These are phyloP conservation scores for Herpailurus yagouaroundi DNA, from an alignment of 2,113 vertebrate species.

Conservation along the genomic window DNA sequence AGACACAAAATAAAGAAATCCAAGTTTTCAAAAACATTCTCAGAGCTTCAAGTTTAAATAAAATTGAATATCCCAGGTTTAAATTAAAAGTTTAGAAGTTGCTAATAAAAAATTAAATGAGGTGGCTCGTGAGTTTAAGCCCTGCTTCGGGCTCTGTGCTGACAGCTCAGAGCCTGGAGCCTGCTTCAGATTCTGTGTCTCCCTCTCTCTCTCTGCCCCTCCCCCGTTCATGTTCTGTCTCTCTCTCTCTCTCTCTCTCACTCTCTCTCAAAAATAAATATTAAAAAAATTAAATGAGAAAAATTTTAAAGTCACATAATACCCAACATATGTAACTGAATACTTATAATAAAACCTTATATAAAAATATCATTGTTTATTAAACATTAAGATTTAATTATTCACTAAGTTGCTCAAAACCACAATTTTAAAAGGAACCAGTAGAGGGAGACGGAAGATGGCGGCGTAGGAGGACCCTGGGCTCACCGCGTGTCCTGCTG, in stretches of 20 bases:
- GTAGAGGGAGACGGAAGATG: too few relatives aligned
- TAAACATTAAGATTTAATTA: slow-evolving; percentile 78
- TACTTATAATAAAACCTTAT: slow-evolving; percentile 70
- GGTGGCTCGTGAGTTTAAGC: too few relatives aligned
- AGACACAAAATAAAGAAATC: slow-evolving; percentile 26
- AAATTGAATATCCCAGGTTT: slow-evolving; percentile 56
- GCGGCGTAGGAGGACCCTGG: too few relatives aligned
- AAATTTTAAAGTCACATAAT: slow-evolving; percentile 77
- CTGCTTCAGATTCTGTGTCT: too few relatives aligned
- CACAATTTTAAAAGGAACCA: too few relatives aligned
- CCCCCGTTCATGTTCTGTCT: too few relatives aligned
- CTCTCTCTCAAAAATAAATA: too few relatives aligned
- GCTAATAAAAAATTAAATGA: slow-evolving; percentile 69
- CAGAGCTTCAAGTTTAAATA: slow-evolving; percentile 72
- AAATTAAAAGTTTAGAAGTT: slow-evolving; percentile 72
- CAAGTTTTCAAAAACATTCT: slow-evolving; percentile 67
- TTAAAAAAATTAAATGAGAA: slow-evolving; percentile 65
- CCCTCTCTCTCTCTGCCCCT: too few relatives aligned
- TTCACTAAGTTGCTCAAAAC: slow-evolving; percentile 79
- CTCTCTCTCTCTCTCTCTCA: too few relatives aligned
- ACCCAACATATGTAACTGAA: slow-evolving; percentile 80
- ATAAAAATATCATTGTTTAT: slow-evolving; percentile 76
- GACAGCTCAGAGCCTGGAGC: too few relatives aligned
- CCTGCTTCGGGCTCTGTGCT: too few relatives aligned
- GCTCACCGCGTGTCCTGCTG: too few relatives aligned